Evolutionary conservation across 1,140 invertebrate genomes (phyloP).

Genomic region (Lepidurus couesii): DNA sequence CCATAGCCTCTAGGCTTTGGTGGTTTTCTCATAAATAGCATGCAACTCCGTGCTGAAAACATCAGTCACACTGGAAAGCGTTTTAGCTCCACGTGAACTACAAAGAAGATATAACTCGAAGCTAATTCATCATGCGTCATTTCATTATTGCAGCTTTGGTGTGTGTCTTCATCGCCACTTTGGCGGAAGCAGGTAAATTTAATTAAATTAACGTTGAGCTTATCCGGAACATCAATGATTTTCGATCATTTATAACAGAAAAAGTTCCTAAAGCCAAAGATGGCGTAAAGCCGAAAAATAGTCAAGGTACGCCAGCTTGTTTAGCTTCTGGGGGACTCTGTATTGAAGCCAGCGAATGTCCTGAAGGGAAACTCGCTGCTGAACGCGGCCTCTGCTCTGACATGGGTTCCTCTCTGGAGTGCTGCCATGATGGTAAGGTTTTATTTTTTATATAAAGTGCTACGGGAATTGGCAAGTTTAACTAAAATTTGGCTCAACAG

Average conservation of each 20-base stretch:
- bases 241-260: not conserved
- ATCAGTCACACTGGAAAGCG: not conserved
- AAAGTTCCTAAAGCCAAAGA: not conserved
- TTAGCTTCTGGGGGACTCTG: conserved; percentile 17
- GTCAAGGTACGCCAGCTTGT: not conserved
- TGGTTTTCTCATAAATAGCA: conserved; percentile 2
- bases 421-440: conserved; percentile 25
- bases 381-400: conserved; percentile 22
- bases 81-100: not conserved
- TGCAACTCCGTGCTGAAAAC: not conserved
- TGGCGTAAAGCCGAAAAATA: not conserved
- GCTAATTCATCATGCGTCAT: not conserved
- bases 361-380: conserved; percentile 1
- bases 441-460: not conserved
- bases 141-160: not conserved
- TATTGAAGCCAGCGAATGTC: conserved; percentile 27
- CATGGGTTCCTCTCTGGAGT: conserved; percentile 7
- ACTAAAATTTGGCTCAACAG: not conserved
- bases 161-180: not conserved
- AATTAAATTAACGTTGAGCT: not conserved
- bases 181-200: not conserved
- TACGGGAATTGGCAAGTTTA: not conserved
- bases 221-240: not conserved
- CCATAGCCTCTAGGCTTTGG: not conserved
- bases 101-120: not conserved